Evolutionary conservation across 2,888 invertebrate species (phyloP).

Genomic region (Metopia argyrocephala): DNA sequence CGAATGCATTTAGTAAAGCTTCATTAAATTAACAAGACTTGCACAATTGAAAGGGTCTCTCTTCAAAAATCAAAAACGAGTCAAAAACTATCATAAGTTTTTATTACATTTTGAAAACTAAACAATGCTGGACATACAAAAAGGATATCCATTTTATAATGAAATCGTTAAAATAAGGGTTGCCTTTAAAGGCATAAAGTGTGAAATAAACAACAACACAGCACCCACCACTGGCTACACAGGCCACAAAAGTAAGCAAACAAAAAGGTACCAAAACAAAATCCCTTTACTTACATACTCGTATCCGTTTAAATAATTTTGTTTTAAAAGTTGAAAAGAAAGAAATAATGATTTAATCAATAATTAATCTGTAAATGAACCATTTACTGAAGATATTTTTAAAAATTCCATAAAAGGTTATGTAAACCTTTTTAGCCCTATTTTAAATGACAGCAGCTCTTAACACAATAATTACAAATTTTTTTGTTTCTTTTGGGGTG

Average conservation of each 20-base stretch:
- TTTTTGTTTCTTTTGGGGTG: constrained; percentile 51
- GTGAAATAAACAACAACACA: not conserved
- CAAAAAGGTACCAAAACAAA: too few species aligned
- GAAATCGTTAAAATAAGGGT: constrained; percentile 57
- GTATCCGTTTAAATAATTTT: not conserved
- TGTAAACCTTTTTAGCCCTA: not conserved
- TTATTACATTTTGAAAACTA: constrained; percentile 49
- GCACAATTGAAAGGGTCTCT: constrained; percentile 58
- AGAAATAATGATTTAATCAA: constrained; percentile 60
- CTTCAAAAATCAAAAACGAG: constrained; percentile 57
- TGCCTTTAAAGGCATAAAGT: constrained; percentile 8
- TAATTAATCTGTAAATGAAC: constrained; percentile 18
- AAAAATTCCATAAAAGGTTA: constrained; percentile 35
- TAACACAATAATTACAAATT: not conserved
- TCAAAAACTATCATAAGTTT: constrained; percentile 60
- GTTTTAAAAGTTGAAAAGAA: constrained; percentile 24
- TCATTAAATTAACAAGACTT: constrained; percentile 70
- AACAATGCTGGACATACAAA: constrained; percentile 18
- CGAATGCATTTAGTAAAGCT: constrained; percentile 75
- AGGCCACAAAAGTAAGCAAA: not conserved
- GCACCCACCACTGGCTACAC: not conserved
- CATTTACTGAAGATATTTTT: constrained; percentile 1
- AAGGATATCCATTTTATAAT: constrained; percentile 47
- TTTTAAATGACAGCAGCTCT: not conserved
- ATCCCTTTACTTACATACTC: not conserved